Evolutionary conservation across 2,797 vertebrate genomes (phyloP).

Genomic region (Sebastes alutus): DNA sequence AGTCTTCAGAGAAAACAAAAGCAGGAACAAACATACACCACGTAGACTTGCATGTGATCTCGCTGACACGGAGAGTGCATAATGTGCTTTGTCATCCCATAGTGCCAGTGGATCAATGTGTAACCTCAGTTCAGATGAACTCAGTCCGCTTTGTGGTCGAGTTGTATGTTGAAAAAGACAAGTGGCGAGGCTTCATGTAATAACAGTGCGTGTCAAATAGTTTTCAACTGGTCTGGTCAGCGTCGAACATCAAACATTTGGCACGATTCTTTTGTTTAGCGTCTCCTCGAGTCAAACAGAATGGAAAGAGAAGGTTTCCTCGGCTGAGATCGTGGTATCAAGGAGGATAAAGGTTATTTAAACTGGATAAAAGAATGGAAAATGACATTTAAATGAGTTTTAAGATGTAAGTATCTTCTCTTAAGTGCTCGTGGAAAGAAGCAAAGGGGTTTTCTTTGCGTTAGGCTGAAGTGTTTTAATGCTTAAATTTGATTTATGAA

Average conservation of each 20-base stretch:
- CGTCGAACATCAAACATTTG: slow-evolving; percentile 17
- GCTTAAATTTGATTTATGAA: not conserved
- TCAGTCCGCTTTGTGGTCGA: not conserved
- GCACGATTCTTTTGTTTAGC: not conserved
- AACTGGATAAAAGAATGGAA: not conserved
- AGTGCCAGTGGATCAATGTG: not conserved
- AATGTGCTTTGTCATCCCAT: not conserved
- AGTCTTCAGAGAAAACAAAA: not conserved
- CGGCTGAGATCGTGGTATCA: not conserved
- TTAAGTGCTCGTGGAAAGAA: not conserved
- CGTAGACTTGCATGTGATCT: not conserved
- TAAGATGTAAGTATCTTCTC: not conserved
- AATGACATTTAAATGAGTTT: not conserved
- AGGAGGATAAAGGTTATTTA: not conserved
- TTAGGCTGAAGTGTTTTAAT: not conserved
- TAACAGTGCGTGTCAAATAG: not conserved
- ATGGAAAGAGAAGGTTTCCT: not conserved
- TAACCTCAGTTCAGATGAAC: not conserved
- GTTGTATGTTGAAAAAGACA: slow-evolving; percentile 29
- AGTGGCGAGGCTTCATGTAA: slow-evolving; percentile 13
- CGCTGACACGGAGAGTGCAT: not conserved
- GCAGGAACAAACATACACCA: slow-evolving; percentile 14
- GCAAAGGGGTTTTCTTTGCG: not conserved
- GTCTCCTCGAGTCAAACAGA: not conserved
- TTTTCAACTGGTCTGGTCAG: slow-evolving; percentile 8